Conservation (phyloP, 2,113 vertebrate genomes). For the Alethe diademata region DNA sequence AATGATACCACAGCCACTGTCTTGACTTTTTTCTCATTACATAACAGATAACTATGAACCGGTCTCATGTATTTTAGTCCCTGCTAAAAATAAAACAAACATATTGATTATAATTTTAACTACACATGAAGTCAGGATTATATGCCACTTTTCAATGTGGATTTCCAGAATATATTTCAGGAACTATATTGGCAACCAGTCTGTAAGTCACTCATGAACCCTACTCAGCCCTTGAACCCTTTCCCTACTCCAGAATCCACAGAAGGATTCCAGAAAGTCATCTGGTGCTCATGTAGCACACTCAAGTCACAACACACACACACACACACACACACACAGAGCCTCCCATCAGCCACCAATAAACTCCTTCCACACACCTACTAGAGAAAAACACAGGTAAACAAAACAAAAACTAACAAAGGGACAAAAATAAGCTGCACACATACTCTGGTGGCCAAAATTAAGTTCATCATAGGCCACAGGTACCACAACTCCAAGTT, state of each 20-base stretch:
- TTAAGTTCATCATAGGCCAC: background rate
- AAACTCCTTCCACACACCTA: background rate
- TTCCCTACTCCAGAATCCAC: background rate
- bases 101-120: background rate
- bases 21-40: background rate
- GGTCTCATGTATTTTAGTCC: background rate
- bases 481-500: background rate
- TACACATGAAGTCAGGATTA: background rate
- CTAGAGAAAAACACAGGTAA: background rate
- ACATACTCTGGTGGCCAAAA: background rate
- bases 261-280: background rate
- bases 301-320: fast-evolving
- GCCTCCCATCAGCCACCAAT: background rate
- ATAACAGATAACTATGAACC: background rate
- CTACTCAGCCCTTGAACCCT: background rate
- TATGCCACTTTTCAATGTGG: background rate
- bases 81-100: background rate
- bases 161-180: background rate
- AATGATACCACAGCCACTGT: background rate
- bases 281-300: background rate
- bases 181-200: background rate
- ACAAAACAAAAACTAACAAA: background rate
- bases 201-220: background rate
- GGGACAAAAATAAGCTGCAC: background rate
- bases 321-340: background rate